Conservation (phyloP, 2,113 vertebrate species). For the Scomber colias region DNA sequence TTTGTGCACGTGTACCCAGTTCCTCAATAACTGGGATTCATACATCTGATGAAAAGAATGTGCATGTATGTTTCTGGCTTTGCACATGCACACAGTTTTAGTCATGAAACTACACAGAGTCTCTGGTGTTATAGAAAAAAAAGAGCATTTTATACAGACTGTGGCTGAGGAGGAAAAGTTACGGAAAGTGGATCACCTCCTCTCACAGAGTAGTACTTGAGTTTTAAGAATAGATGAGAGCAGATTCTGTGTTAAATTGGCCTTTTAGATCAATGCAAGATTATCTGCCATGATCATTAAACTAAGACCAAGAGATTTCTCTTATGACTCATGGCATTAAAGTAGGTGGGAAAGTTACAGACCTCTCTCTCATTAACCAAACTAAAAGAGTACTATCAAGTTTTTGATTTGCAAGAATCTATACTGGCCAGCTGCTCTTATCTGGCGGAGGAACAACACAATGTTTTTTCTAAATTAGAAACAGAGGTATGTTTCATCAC, state of each 20-base stretch:
- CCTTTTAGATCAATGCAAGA: background rate
- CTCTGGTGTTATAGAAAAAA: too few species aligned
- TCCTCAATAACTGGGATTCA: too few species aligned
- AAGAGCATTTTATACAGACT: background rate
- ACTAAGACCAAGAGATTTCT: background rate
- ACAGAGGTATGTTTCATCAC: conserved; percentile 45
- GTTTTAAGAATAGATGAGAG: background rate
- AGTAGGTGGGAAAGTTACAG: background rate
- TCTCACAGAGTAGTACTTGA: background rate
- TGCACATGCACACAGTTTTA: too few species aligned
- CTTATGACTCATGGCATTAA: background rate
- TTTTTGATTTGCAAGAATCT: conserved; percentile 21
- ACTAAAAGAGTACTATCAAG: background rate
- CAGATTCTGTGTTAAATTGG: background rate
- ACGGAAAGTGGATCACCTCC: background rate
- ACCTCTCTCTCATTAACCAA: conserved; percentile 5
- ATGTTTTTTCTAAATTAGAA: conserved; percentile 38
- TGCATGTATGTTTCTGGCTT: too few species aligned
- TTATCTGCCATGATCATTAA: background rate
- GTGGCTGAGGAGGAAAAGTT: background rate
- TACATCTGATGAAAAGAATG: too few species aligned
- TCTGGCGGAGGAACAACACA: conserved; percentile 32
- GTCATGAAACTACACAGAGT: too few species aligned
- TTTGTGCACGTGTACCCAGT: too few species aligned
- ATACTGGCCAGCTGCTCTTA: conserved; percentile 25